phyloP scores from a whole-genome alignment of 2,113 vertebrate genomes.

The human (Homo sapiens) region DNA sequence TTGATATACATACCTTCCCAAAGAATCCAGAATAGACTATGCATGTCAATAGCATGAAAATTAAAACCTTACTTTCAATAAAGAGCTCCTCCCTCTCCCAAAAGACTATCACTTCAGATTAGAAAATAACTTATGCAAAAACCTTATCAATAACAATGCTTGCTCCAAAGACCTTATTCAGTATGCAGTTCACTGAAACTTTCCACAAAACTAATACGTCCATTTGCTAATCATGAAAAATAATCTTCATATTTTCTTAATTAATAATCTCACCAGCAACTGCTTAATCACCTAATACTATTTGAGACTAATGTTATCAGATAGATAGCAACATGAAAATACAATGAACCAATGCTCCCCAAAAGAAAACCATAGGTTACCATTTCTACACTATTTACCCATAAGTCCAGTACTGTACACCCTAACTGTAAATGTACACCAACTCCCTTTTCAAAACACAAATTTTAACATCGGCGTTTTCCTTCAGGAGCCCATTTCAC shows the following conservation, averaged over 20 bases:
- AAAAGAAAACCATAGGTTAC: background rate
- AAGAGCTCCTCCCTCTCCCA: background rate
- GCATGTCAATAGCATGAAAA: background rate
- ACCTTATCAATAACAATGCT: background rate
- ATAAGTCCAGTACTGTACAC: background rate
- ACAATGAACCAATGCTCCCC: background rate
- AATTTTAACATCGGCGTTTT: background rate
- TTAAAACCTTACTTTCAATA: background rate
- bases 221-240: background rate
- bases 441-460: background rate
- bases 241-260: background rate
- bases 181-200: background rate
- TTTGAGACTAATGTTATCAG: background rate
- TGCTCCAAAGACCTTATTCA: background rate
- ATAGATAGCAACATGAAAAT: background rate
- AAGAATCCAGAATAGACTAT: slow-evolving; percentile 36
- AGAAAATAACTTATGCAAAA: background rate
- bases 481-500: background rate
- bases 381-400: no score
- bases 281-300: background rate
- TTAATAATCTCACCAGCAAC: background rate
- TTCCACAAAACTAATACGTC: background rate
- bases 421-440: background rate
- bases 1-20: slow-evolving; percentile 36
- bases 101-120: background rate